phyloP scores from a whole-genome alignment of 2,888 invertebrate species.

The Apomyelois bistriatella region DNA sequence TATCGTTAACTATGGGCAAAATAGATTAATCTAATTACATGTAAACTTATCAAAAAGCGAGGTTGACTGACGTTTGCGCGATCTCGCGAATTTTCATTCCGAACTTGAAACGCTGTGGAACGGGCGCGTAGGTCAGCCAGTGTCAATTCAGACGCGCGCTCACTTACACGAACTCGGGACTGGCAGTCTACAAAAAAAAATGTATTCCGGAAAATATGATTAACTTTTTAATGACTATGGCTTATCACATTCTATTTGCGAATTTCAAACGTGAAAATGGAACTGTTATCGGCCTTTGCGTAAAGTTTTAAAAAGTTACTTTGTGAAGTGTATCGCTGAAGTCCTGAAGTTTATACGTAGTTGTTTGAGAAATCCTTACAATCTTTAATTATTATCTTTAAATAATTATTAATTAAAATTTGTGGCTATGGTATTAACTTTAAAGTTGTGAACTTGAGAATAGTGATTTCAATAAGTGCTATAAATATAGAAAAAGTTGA shows the following conservation, averaged over 20 bases:
- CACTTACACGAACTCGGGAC: not conserved
- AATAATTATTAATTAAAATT: not conserved
- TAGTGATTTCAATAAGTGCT: not conserved
- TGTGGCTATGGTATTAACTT: too few relatives aligned
- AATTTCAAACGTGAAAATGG: not conserved
- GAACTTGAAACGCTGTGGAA: not conserved
- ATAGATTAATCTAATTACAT: not conserved
- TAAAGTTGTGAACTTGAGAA: not conserved
- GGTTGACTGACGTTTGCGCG: slow-evolving; percentile 1
- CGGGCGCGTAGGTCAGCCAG: slow-evolving; percentile 3
- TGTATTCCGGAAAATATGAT: not conserved
- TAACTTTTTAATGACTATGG: not conserved
- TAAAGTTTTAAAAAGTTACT: slow-evolving; percentile 1
- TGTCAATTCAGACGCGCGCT: slow-evolving; percentile 8
- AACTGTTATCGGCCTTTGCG: not conserved
- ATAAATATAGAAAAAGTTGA: not conserved
- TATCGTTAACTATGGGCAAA: too few relatives aligned
- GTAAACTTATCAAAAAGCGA: not conserved
- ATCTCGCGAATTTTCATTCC: not conserved
- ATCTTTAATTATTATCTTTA: not conserved
- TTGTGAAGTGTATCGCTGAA: slow-evolving; percentile 2
- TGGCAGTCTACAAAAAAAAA: not conserved
- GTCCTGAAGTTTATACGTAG: not conserved
- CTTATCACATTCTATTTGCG: not conserved
- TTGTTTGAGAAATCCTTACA: not conserved